Evolutionary conservation across 2,113 vertebrate genomes (phyloP), one percentile per base, ranked within the genome.

Genomic region (Amazona vittata): DNA sequence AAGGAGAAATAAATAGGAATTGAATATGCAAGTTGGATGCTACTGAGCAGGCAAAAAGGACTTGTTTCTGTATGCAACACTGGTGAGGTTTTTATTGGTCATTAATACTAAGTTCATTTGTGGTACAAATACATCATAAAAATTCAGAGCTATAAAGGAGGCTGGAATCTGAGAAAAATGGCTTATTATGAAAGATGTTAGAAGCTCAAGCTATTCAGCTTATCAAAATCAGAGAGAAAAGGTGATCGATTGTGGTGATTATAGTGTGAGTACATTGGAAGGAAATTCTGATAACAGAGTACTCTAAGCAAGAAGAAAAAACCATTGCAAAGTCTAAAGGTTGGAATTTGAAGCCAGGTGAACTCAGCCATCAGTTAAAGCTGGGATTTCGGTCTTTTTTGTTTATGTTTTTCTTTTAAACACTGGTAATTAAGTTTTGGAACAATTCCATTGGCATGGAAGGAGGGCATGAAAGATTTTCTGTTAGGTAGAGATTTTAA

Each of bases 1-100:
- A 67, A 89, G 87, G 74, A 93, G 49, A 93, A 96, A 83, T 69
- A 88, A 90, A 86, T 44, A 28, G 14, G 47, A 95, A 88, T 73
- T 85, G 59, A 82, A 83, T 69, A 39, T 39, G 35, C 19, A 81
- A 44, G 50, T 73, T 86, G 63, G 15, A 59, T 4, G 12, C 60
- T 74, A 50, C 18, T 39, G 14, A 35, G 68, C 43, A 78, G 68
- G 76, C 5, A 52, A 70, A 90, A 64, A 59, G 25, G 15, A 67
- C 19, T 33, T 65, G 13, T 78, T 88, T 95, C 79, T 88, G 5
- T 70, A 24, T 95, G 90, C 64, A 90, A 19, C 67, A 63, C 22
- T 70, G 55, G 63, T 63, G 75, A 64, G 43, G 47, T 74, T 95
- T 94, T 74, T 90, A 76, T 92, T 91, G 46, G 50, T 59, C 59